Conservation (phyloP, 2,113 vertebrate genomes). For the Phycodurus eques region DNA sequence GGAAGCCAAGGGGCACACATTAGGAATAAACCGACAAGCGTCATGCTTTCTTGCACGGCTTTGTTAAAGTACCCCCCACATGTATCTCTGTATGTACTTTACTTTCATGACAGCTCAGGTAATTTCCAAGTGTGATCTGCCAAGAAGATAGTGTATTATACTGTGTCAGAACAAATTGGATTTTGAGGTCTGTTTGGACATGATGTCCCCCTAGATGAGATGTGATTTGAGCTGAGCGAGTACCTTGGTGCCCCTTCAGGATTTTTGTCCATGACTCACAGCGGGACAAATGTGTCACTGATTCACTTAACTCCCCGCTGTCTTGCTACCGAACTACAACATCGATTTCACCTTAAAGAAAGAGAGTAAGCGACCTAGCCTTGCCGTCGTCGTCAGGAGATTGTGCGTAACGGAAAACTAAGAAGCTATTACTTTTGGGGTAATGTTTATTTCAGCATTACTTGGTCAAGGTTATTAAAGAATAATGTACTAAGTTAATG, state of each 20-base stretch:
- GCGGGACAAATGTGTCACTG: conserved; percentile 23
- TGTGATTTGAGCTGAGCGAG: conserved; percentile 27
- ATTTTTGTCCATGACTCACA: conserved; percentile 14
- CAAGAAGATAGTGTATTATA: conserved; percentile 44
- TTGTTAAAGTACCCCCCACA: background rate
- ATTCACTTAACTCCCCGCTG: conserved; percentile 36
- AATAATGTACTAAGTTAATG: background rate
- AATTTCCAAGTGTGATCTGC: conserved; percentile 56
- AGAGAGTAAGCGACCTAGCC: background rate
- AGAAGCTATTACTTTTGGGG: background rate
- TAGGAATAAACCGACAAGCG: conserved; percentile 16
- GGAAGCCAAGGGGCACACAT: conserved; percentile 13
- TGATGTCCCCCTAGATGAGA: conserved; percentile 33
- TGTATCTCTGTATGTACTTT: conserved; percentile 20
- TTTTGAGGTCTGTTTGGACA: conserved; percentile 33
- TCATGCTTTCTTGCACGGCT: background rate
- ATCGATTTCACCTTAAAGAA: background rate
- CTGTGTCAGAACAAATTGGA: conserved; percentile 46
- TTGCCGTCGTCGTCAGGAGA: background rate
- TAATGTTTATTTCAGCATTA: background rate
- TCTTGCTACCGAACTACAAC: background rate
- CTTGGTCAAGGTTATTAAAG: background rate
- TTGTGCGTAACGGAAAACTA: background rate
- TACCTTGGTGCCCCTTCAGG: background rate
- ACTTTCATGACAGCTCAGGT: conserved; percentile 29